Evolutionary conservation across 2,113 vertebrate genomes (phyloP).

Genomic region (Hystrix cristata): DNA sequence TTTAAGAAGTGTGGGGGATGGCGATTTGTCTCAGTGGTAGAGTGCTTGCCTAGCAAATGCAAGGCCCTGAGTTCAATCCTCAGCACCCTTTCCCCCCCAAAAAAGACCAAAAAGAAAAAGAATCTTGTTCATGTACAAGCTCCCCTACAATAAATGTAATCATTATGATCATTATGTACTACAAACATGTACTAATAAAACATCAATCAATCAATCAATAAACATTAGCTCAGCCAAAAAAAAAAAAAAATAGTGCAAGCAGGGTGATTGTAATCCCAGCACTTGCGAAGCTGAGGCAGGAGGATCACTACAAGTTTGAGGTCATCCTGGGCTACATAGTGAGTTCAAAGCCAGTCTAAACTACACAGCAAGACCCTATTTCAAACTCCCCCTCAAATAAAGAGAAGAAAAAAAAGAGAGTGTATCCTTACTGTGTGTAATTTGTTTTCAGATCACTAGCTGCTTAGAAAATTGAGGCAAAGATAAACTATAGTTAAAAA

Average conservation of each 20-base stretch:
- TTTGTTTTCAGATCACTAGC: neutral
- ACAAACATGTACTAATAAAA: too few species aligned
- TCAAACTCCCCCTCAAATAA: neutral
- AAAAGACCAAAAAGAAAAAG: too few species aligned
- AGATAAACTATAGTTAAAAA: constrained; percentile 20
- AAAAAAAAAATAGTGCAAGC: neutral
- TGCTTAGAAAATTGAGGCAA: constrained; percentile 40
- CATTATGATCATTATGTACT: neutral
- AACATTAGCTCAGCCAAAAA: too few species aligned
- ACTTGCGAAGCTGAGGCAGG: neutral
- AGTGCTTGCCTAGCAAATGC: too few species aligned
- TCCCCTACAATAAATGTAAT: neutral
- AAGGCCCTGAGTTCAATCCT: too few species aligned
- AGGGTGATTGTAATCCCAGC: neutral
- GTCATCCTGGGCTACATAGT: neutral
- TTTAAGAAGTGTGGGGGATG: neutral
- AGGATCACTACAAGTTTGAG: neutral
- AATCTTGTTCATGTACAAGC: neutral
- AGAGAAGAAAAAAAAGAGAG: neutral
- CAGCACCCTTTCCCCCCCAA: too few species aligned
- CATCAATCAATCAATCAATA: too few species aligned
- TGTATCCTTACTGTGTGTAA: neutral
- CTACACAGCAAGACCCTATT: neutral
- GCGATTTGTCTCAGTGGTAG: too few species aligned
- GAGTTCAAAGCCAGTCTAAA: neutral